Evolutionary conservation across 2,113 vertebrate species (phyloP).

Genomic region (Poeciliopsis retropinna): DNA sequence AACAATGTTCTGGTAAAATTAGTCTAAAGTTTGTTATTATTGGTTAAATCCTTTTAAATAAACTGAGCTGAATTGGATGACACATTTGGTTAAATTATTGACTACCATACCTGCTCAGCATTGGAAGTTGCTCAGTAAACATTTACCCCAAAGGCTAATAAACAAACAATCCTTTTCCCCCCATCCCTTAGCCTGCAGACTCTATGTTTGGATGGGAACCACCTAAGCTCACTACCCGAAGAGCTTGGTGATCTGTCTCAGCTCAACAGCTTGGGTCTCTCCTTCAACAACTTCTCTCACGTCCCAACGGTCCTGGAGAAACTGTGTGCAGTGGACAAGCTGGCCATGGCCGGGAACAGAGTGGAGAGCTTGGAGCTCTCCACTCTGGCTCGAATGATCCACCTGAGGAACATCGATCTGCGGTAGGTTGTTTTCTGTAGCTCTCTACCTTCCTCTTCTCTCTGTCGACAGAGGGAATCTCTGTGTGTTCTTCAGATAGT

Average conservation of each 20-base stretch:
- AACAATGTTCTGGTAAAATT: too few relatives aligned
- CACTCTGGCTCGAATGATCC: conserved; percentile 83
- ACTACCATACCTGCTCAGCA: not conserved
- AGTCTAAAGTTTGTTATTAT: not conserved
- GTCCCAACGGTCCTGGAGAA: conserved; percentile 88
- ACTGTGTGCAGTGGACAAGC: conserved; percentile 84
- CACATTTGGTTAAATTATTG: not conserved
- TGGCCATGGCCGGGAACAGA: conserved; percentile 91
- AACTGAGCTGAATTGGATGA: not conserved
- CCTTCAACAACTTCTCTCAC: conserved; percentile 90
- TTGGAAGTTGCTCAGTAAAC: not conserved
- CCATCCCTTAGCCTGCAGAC: conserved; percentile 86
- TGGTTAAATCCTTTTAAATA: not conserved
- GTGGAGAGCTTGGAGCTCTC: conserved; percentile 84
- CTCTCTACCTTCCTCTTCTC: not conserved
- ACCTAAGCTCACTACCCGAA: conserved; percentile 86
- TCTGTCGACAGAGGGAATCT: conserved; percentile 19
- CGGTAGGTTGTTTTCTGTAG: conserved; percentile 79
- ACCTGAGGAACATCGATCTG: conserved; percentile 90
- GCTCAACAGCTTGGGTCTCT: conserved; percentile 89
- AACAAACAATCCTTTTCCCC: conserved; percentile 28
- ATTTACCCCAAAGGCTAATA: conserved; percentile 7
- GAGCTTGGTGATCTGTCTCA: conserved; percentile 88
- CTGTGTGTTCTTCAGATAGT: conserved; percentile 13
- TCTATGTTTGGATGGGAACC: conserved; percentile 93